Evolutionary conservation across 2,113 vertebrate genomes (phyloP), one percentile per base, ranked within the genome.

Genomic region (Phalacrocorax carbo): DNA sequence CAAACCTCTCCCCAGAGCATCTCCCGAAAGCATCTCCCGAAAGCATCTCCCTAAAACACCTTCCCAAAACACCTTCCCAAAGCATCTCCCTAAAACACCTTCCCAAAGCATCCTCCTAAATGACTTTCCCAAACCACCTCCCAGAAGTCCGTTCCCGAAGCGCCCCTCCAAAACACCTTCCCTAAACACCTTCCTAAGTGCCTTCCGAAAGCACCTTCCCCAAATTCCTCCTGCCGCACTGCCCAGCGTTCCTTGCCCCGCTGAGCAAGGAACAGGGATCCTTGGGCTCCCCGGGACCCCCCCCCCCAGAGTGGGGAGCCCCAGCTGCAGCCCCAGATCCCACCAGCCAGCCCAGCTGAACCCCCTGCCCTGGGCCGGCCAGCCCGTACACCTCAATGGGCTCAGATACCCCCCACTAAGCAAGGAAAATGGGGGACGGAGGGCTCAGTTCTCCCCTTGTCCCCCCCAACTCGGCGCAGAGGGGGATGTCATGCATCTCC

Each of bases 61-160:
- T 58, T 29, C 34, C 52, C 34, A 10, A 64, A 65, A 20, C 19
- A 16, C 5, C 32, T 54, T 15, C 11, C 25, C 6, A 20, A 38
- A 73, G 6, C 3, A 10, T 8, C 26, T 18, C 7, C 30, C 30
- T 2, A 16, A 36, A 38, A 11, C 13, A 12, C 3, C 20, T 25
- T 23, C 44, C 38, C 4, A 15, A 22, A 42, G 7, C 13, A 15
- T 2, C 7, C 27, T 6, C 61, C 10, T 7, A 19, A 12, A 16
- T 1, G 6, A 3, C 5, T 11, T 48, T 16, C 66, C 7, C 12
- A 11, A 48, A 72, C 3, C 7, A 5, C 2, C 6, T 52, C 4
- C 29, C 17, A 6, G 13, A 62, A 62, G 10, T 12, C 15, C 5
- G 9, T n/a, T 46, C 58, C 38, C 2, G 3, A 61, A n/a, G 2